These are phyloP conservation scores for Portunus trituberculatus DNA, from an alignment of 1,140 invertebrate species.

Conservation along the genomic window DNA sequence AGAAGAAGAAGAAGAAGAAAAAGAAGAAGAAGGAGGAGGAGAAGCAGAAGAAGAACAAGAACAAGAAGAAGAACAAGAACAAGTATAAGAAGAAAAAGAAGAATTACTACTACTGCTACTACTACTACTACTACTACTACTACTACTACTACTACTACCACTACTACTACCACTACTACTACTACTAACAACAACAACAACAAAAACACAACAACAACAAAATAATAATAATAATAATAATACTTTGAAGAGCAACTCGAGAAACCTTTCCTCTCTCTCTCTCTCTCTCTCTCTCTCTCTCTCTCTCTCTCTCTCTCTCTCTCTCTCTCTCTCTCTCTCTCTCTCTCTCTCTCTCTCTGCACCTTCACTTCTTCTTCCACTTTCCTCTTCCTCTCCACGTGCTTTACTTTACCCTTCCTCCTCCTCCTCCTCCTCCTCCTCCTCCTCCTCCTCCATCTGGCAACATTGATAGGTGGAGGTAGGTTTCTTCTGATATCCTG, in stretches of 20 bases:
- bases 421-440: not conserved
- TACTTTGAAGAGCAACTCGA: not conserved
- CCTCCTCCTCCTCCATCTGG: not conserved
- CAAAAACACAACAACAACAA: not conserved
- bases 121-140: conserved; percentile 8
- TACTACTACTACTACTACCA: not conserved
- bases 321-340: too few species aligned
- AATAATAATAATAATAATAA: not conserved
- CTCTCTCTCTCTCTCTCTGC: too few species aligned
- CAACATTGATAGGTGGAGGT: not conserved
- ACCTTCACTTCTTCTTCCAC: not conserved
- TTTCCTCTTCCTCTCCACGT: too few species aligned
- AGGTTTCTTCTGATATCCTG: too few species aligned
- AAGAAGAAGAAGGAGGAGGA: not conserved
- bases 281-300: not conserved
- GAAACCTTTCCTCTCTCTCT: not conserved
- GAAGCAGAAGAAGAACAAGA: not conserved
- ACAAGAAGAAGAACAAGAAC: not conserved
- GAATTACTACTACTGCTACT: not conserved
- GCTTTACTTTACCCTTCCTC: not conserved
- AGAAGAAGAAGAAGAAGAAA: conserved; percentile 17
- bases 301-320: not conserved
- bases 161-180: not conserved
- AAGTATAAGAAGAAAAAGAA: not conserved
- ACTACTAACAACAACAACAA: not conserved